Evolutionary conservation across 2,113 vertebrate genomes (phyloP).

Genomic region (Suncus etruscus): DNA sequence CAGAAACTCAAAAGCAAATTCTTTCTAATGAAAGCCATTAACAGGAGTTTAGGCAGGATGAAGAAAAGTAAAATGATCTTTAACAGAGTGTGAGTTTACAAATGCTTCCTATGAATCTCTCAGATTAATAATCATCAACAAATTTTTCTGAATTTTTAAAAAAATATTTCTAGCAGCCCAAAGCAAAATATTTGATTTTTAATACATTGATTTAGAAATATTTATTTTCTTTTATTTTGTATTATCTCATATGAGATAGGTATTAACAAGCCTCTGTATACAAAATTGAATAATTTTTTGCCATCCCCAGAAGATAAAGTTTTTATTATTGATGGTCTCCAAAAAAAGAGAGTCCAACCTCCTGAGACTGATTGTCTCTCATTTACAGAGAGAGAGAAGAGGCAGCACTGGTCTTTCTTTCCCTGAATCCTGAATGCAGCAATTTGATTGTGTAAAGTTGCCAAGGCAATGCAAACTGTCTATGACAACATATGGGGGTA

Average conservation of each 20-base stretch:
- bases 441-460: conserved; percentile 63
- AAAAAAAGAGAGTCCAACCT: conserved; percentile 50
- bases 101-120: background rate
- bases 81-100: background rate
- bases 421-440: conserved; percentile 56
- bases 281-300: conserved; percentile 48
- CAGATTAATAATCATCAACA: background rate
- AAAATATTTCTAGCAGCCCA: background rate
- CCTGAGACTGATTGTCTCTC: conserved; percentile 50
- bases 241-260: background rate
- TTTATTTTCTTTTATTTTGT: background rate
- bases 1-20: background rate
- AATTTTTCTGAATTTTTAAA: background rate
- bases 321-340: conserved; percentile 48
- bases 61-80: background rate
- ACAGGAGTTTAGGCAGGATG: background rate
- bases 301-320: conserved; percentile 40
- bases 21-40: background rate
- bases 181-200: background rate
- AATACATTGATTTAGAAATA: conserved; percentile 44
- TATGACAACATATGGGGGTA: conserved; percentile 65
- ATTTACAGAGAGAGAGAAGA: conserved; percentile 57
- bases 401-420: conserved; percentile 35
- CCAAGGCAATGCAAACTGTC: conserved; percentile 73
- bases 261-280: conserved; percentile 9